A percentile compares a stretch with the other conserved stretches of the same genome.
phyloP scores from a whole-genome alignment of 2,888 invertebrate species.

The Cryptosula pallasiana region DNA sequence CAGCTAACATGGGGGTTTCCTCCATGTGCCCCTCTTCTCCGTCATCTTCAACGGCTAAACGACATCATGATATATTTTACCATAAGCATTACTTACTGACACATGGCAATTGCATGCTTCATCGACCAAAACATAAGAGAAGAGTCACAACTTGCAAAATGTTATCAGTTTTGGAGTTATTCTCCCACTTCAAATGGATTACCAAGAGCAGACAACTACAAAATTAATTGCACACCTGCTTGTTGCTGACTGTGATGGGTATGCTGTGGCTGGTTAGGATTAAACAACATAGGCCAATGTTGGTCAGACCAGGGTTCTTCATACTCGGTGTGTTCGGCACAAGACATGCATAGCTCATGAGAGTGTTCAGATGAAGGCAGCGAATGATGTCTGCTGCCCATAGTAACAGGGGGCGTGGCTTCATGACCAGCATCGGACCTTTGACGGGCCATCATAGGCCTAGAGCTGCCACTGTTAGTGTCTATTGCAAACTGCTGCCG shows the following conservation, averaged over 20 bases:
- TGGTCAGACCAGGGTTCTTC: conserved; percentile 23
- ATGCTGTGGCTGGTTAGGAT: neutral
- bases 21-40: neutral
- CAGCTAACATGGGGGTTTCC: conserved; percentile 19
- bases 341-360: conserved; percentile 13
- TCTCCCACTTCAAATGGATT: too few species aligned
- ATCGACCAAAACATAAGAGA: too few species aligned
- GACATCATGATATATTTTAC: too few species aligned
- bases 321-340: conserved; percentile 23
- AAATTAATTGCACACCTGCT: neutral
- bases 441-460: neutral
- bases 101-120: too few species aligned
- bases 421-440: neutral
- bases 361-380: conserved; percentile 14
- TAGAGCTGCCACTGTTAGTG: too few species aligned
- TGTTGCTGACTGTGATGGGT: neutral
- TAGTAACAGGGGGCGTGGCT: neutral
- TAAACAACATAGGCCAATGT: conserved; percentile 5
- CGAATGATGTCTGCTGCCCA: neutral
- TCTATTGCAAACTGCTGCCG: neutral
- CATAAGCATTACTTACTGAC: too few species aligned
- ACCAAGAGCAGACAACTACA: too few species aligned
- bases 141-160: too few species aligned
- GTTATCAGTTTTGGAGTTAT: too few species aligned
- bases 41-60: neutral